These are phyloP conservation scores for Sarcophilus harrisii DNA, from an alignment of 2,797 vertebrate genomes.

Conservation along the genomic window DNA sequence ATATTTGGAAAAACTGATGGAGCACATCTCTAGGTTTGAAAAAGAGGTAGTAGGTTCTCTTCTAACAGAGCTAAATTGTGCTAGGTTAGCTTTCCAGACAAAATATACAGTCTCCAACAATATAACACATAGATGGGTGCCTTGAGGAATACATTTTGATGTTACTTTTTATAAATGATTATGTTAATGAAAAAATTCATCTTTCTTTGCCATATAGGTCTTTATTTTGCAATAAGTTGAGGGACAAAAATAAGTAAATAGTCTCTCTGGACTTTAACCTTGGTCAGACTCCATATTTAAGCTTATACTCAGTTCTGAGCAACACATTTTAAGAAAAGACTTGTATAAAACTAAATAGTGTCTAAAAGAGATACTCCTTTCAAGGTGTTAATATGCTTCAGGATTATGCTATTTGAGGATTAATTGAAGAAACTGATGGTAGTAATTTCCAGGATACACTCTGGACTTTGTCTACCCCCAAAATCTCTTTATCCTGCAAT, in stretches of 20 bases:
- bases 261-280: background rate
- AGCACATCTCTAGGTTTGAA: background rate
- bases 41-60: background rate
- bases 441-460: background rate
- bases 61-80: background rate
- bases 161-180: background rate
- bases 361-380: background rate
- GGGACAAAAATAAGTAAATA: background rate
- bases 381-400: background rate
- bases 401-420: background rate
- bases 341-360: background rate
- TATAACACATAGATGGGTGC: background rate
- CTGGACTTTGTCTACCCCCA: background rate
- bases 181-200: background rate
- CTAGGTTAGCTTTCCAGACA: background rate
- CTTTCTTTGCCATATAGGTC: background rate
- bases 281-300: background rate
- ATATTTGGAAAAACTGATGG: background rate
- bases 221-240: background rate
- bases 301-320: background rate
- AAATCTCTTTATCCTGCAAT: background rate
- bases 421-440: background rate
- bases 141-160: background rate
- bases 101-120: background rate
- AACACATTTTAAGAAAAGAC: background rate